phyloP scores from a whole-genome alignment of 2,888 invertebrate genomes.

The Koerneria pararmatus region DNA sequence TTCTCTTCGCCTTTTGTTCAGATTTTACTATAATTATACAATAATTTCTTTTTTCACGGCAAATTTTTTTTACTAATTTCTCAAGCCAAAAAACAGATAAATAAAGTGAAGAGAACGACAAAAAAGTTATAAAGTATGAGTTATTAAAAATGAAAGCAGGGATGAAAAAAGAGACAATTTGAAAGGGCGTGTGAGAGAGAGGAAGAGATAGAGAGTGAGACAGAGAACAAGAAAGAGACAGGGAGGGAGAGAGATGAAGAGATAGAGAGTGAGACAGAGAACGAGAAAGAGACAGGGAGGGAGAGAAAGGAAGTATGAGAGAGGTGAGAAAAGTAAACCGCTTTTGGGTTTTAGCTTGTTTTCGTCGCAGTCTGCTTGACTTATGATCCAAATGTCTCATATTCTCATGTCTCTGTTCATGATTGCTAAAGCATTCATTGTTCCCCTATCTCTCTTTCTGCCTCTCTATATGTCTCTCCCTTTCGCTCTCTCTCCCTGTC shows the following conservation, averaged over 20 bases:
- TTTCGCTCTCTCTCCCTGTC: slow-evolving; percentile 14
- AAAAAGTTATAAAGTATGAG: background rate
- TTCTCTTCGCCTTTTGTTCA: too few relatives aligned
- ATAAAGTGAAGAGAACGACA: background rate
- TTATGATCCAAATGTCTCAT: background rate
- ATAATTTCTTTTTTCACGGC: too few relatives aligned
- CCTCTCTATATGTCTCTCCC: background rate
- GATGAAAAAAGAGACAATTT: background rate
- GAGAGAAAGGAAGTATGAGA: background rate
- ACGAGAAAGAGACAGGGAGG: background rate
- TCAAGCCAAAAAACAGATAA: too few relatives aligned
- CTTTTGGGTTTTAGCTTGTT: background rate
- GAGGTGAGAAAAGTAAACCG: background rate
- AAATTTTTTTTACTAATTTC: too few relatives aligned
- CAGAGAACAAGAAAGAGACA: background rate
- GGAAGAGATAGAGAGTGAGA: background rate
- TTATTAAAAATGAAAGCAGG: background rate
- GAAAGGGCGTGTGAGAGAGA: slow-evolving; percentile 3
- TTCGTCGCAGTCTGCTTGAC: background rate
- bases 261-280: background rate
- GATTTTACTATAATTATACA: too few relatives aligned
- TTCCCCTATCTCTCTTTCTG: background rate
- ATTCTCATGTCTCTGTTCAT: background rate
- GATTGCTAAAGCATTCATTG: background rate
- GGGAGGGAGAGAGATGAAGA: too few relatives aligned